Percentiles rank a stretch among this genome's conserved stretches.
Evolutionary conservation across 2,888 invertebrate species (phyloP).

Genomic region (Phortica okadai): DNA sequence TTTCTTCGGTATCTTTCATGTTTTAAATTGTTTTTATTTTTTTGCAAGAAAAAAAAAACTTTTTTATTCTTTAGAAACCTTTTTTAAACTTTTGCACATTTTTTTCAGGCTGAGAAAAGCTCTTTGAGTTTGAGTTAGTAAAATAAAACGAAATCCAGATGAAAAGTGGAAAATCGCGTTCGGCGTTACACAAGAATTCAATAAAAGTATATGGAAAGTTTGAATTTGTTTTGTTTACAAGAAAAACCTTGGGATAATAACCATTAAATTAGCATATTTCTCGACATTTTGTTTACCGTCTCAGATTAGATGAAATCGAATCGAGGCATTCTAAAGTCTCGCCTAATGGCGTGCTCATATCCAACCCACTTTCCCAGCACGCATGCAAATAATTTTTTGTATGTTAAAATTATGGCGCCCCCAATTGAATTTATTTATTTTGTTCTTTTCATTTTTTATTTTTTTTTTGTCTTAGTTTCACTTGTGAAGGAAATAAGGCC

Average conservation of each 20-base stretch:
- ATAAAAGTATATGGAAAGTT: conserved; percentile 56
- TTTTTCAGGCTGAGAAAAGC: conserved; percentile 7
- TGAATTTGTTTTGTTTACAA: conserved; percentile 50
- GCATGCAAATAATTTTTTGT: conserved; percentile 10
- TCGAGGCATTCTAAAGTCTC: conserved; percentile 17
- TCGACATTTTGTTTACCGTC: conserved; percentile 55
- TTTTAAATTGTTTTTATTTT: conserved; percentile 47
- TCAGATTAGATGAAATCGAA: conserved; percentile 60
- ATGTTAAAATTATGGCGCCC: neutral
- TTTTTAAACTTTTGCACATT: conserved; percentile 53
- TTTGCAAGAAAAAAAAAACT: conserved; percentile 40
- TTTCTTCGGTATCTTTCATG: conserved; percentile 49
- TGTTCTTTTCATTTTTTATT: too few relatives aligned
- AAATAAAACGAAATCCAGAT: neutral
- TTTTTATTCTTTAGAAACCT: conserved; percentile 47
- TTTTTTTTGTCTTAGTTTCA: too few relatives aligned
- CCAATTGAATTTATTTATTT: conserved; percentile 9
- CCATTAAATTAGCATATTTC: conserved; percentile 59
- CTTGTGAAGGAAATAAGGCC: too few relatives aligned
- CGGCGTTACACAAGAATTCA: conserved; percentile 51
- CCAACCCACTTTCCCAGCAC: neutral
- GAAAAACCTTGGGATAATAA: conserved; percentile 50
- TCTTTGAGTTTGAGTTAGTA: neutral
- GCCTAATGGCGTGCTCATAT: conserved; percentile 22
- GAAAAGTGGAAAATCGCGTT: conserved; percentile 25